A percentile compares a stretch with the other conserved stretches of the same genome.
Conservation (phyloP, 2,113 vertebrate species). For the Isichthys henryi region DNA sequence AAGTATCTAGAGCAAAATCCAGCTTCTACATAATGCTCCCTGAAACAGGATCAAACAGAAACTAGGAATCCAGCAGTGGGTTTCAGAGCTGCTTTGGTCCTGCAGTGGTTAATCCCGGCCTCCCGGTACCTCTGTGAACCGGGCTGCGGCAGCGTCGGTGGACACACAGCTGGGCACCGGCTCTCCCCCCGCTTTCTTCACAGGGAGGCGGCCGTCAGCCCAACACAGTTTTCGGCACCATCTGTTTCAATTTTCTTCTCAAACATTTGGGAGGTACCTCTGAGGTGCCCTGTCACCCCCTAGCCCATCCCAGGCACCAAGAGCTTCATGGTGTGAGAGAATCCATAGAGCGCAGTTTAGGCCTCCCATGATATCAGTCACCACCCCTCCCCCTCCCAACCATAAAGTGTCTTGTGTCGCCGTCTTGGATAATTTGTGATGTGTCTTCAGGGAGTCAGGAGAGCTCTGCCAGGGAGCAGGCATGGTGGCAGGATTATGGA, state of each 20-base stretch:
- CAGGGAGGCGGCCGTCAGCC: background rate
- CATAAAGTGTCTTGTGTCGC: background rate
- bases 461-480: background rate
- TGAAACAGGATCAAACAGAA: background rate
- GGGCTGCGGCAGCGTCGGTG: background rate
- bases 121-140: background rate
- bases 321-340: background rate
- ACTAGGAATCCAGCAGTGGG: background rate
- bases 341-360: background rate
- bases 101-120: slow-evolving; percentile 18
- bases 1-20: background rate
- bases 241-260: background rate
- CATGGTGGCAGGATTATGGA: background rate
- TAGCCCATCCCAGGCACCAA: background rate
- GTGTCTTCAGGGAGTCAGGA: background rate
- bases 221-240: background rate
- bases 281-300: background rate
- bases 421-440: background rate
- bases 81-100: background rate
- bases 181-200: background rate
- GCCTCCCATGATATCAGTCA: background rate
- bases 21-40: background rate
- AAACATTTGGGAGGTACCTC: background rate
- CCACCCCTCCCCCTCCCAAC: background rate
- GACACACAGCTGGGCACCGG: background rate